Evolutionary conservation across 2,888 invertebrate species (phyloP).

Genomic region (Drosophila anomelani): DNA sequence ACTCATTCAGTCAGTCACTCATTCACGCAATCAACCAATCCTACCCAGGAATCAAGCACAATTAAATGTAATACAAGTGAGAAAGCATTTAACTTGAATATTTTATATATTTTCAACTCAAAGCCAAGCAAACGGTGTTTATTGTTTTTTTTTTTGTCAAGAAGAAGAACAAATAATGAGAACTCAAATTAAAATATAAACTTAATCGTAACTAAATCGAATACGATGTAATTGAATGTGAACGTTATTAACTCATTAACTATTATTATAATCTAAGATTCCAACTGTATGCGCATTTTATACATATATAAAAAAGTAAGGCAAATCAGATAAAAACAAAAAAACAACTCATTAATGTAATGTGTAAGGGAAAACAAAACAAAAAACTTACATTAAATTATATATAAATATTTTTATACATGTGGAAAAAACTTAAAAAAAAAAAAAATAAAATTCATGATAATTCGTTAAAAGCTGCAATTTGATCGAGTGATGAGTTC

Average conservation of each 20-base stretch:
- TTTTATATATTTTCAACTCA: conserved; percentile 35
- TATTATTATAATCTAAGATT: conserved; percentile 73
- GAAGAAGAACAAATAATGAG: conserved; percentile 25
- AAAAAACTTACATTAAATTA: conserved; percentile 58
- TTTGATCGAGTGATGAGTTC: conserved; percentile 44
- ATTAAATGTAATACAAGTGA: conserved; percentile 33
- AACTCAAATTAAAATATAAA: conserved; percentile 37
- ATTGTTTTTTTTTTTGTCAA: conserved; percentile 42
- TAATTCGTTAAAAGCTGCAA: conserved; percentile 38
- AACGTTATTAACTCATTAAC: conserved; percentile 76
- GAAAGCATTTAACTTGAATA: conserved; percentile 70
- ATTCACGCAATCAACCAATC: conserved; percentile 33
- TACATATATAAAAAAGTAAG: conserved; percentile 38
- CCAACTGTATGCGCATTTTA: conserved; percentile 60
- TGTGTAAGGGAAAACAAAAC: conserved; percentile 62
- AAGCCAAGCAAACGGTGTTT: conserved; percentile 41
- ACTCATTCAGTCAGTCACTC: no score
- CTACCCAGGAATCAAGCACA: conserved; percentile 25
- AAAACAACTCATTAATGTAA: conserved; percentile 71
- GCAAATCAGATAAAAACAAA: conserved; percentile 33
- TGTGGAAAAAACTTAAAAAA: conserved; percentile 44
- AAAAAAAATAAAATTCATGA: conserved; percentile 18
- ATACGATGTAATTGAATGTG: conserved; percentile 72
- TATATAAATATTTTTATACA: conserved; percentile 74
- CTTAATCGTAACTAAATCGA: conserved; percentile 60